Evolutionary conservation across 1,140 invertebrate species (phyloP).

Genomic region (Cepaea nemoralis): DNA sequence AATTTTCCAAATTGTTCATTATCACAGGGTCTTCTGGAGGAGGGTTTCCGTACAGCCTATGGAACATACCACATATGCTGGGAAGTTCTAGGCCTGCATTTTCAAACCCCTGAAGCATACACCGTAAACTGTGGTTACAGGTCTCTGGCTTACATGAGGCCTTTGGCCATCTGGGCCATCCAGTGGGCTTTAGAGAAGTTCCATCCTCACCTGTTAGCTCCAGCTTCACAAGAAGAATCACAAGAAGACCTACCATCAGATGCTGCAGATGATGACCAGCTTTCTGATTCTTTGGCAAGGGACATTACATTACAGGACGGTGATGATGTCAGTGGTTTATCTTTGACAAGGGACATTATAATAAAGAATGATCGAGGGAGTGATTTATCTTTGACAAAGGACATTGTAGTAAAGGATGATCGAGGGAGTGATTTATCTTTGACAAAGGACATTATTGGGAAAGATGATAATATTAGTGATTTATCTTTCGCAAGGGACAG

Average conservation of each 20-base stretch:
- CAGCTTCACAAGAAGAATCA: background rate
- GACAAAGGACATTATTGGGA: too few relatives aligned
- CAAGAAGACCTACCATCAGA: background rate
- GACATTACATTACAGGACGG: background rate
- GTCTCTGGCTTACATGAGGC: slow-evolving; percentile 91
- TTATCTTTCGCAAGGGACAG: too few relatives aligned
- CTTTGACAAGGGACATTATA: too few relatives aligned
- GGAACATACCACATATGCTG: slow-evolving; percentile 87
- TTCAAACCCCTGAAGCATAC: slow-evolving; percentile 91
- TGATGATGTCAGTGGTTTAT: too few relatives aligned
- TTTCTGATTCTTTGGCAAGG: background rate
- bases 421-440: too few relatives aligned
- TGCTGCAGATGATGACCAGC: background rate
- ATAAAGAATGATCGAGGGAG: too few relatives aligned
- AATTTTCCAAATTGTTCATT: background rate
- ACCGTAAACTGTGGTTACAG: slow-evolving; percentile 84
- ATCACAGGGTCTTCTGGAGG: slow-evolving; percentile 83
- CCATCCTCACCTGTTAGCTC: slow-evolving; percentile 50
- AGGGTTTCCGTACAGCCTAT: slow-evolving; percentile 88
- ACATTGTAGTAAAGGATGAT: too few relatives aligned
- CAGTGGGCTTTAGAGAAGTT: slow-evolving; percentile 79
- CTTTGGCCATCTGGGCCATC: slow-evolving; percentile 91
- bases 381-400: too few relatives aligned
- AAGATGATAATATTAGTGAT: too few relatives aligned
- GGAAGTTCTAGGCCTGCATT: slow-evolving; percentile 85